phyloP scores from a whole-genome alignment of 2,888 invertebrate genomes.

The Ochropacha duplaris region DNA sequence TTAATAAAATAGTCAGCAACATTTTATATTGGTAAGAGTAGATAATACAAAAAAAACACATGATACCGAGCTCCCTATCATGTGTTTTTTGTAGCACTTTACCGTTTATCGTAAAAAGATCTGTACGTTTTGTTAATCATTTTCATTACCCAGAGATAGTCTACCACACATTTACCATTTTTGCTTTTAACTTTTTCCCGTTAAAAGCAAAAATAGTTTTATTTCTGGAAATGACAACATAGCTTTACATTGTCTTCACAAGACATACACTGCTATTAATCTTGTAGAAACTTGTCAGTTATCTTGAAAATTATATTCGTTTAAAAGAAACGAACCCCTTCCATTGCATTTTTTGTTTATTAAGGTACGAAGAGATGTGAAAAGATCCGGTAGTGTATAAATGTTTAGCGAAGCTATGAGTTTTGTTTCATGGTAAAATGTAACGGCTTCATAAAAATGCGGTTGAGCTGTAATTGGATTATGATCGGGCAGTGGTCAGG shows the following conservation, averaged over 20 bases:
- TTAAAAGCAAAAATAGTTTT: neutral
- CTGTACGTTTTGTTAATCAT: neutral
- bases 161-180: too few relatives aligned
- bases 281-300: neutral
- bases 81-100: neutral
- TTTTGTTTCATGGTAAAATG: conserved; percentile 40
- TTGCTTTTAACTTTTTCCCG: too few relatives aligned
- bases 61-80: too few relatives aligned
- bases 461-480: conserved; percentile 62
- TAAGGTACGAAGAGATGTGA: neutral
- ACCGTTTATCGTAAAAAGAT: neutral
- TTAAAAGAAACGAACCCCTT: neutral
- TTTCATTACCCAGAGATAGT: neutral
- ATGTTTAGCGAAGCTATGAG: conserved; percentile 15
- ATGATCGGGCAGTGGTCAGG: conserved; percentile 52
- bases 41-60: too few relatives aligned
- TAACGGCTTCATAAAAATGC: conserved; percentile 57
- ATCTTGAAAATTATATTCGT: neutral
- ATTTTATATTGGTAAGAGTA: too few relatives aligned
- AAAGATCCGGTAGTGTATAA: neutral
- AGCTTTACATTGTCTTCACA: neutral
- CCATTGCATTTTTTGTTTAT: neutral
- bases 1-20: neutral
- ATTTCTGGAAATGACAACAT: neutral
- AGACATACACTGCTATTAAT: neutral